A percentile compares a stretch with the other conserved stretches of the same genome.
Evolutionary conservation across 2,888 invertebrate genomes (phyloP).

Genomic region (Phengaris arion): DNA sequence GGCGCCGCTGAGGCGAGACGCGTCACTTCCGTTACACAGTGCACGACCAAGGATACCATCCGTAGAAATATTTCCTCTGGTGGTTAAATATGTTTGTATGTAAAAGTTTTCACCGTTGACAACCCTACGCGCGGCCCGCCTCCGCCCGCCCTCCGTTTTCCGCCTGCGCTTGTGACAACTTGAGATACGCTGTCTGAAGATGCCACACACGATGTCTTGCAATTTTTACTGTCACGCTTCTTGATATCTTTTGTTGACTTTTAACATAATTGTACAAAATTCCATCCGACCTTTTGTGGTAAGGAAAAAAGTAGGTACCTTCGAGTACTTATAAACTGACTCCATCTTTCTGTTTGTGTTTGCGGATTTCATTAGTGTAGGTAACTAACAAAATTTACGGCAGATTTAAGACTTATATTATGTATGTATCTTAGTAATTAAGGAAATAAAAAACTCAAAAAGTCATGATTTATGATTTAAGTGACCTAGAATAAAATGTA

Average conservation of each 20-base stretch:
- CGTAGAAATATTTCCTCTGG: not conserved
- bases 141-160: constrained; percentile 9
- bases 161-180: constrained; percentile 1
- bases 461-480: no score
- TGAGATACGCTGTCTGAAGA: constrained; percentile 10
- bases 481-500: no score
- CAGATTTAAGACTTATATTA: no score
- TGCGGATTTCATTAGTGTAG: no score
- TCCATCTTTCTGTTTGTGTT: no score
- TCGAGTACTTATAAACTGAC: no score
- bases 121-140: not conserved
- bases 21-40: constrained; percentile 58
- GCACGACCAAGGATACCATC: constrained; percentile 32
- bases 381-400: no score
- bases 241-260: constrained; percentile 13
- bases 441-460: no score
- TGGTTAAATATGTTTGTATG: not conserved
- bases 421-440: no score
- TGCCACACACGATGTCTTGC: constrained; percentile 11
- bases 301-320: not conserved
- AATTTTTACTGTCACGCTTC: constrained; percentile 5
- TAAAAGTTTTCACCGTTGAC: not conserved
- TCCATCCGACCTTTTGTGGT: not conserved
- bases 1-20: constrained; percentile 75
- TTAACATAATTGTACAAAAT: not conserved